Base-by-base conservation (phyloP, 2,888 invertebrate species). In the Eupithecia abbreviata region DNA sequence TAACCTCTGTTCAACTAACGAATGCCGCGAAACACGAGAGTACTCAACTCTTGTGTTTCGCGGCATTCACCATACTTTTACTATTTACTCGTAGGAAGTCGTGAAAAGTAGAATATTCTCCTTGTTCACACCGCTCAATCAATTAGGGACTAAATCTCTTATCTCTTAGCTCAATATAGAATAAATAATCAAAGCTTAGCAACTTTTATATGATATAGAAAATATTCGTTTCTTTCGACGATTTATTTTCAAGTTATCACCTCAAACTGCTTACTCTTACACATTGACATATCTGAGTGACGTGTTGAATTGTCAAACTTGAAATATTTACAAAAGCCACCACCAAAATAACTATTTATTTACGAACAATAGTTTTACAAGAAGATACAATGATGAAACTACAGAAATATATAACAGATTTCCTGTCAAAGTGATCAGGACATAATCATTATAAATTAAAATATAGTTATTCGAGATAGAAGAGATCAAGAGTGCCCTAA, bases 241-340 rank as follows among this genome's bases (percentile, higher is more conserved):
- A 62, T 62, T 58, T 62, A n/a, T 30, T 58, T 51, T 58, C 18
- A 58, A n/a, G 51, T 51, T 51, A 51, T 6, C 7, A 51, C 51
- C 51, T 51, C 51, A 51, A 51, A 51, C 51, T 51, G 51, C 51
- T 51, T 51, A 15, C 51, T n/a, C 15, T 13, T 51, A 0, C 43
- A 45, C 18, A 18, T 45, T 45, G 42, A n/a, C 43, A 10, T 68
- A 45, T 45, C 51, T n/a, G 51, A 51, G n/a, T n/a, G 67, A 43
- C 67, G 43, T 43, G 15, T 18, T 68, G 30, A 67, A 42, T 67
- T 42, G 67, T 67, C 67, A 41, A 15, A 42, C 42, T 68, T 71
- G 71, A 55, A 51, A 71, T 71, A 51, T 70, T 70, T 70, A 70
- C 70, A 70, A 70, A 67, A 42, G 5, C 18, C 4, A 62, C n/a